Base-by-base conservation (phyloP, 2,888 invertebrate species). In the Noctua comes region DNA sequence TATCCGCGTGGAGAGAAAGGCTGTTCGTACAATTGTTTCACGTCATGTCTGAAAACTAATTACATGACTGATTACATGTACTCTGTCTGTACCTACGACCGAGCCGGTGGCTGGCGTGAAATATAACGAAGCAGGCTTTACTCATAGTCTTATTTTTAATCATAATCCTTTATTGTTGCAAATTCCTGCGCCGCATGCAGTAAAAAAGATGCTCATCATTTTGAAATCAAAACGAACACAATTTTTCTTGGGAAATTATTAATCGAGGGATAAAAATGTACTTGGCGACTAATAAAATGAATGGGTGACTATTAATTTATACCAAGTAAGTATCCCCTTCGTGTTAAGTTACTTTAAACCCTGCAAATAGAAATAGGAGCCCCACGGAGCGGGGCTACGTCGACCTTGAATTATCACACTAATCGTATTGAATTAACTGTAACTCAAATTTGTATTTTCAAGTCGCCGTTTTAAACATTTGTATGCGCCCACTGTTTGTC, bases 1-100 rank as follows among this genome's bases (percentile, higher is more conserved):
- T 69, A 77, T 66, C 57, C 65, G 69, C 27, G 36, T 51, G n/a
- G 69, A 77, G 83, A 69, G 77, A 83, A 83, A 80, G 84, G 57
- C 43, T 48, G n/a, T 57, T 31, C 3, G 43, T 43, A 27, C 24
- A 24, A 69, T 69, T 77, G 68, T 68, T 62, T 31, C 21, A 43
- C 10, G 76, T 64, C 54, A 59, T 59, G 69, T 77, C 51, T 59
- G 79, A 66, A 83, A 83, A 83, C 16, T 70, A 77, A 80, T 80
- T 80, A 77, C 65, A 43, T 54, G 84, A 80, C 11, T 83, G 84
- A 83, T 70, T 78, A 65, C 64, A 69, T 64, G 48, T 43, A 27
- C 11, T 83, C 27, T 66, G 78, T 80, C 43, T 65, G 40, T 43
- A 48, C 43, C 27, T n/a, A 46, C 13, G 5, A 48, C 21, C 21